These are phyloP conservation scores for Frankliniella fusca DNA, from an alignment of 2,888 invertebrate species.

Conservation along the genomic window DNA sequence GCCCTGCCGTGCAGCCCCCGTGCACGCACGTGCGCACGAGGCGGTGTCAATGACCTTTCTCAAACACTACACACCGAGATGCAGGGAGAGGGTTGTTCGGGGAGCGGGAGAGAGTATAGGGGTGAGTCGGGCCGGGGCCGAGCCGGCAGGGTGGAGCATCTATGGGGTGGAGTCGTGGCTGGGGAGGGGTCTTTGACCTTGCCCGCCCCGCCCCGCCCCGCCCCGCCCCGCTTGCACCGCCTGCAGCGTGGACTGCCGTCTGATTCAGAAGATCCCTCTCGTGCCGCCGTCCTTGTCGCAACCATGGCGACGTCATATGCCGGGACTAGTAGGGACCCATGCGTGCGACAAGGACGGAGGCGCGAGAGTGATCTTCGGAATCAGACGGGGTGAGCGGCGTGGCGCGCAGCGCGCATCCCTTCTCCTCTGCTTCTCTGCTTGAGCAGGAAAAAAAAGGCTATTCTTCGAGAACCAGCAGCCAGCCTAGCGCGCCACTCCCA, in stretches of 20 bases:
- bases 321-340: too few species aligned
- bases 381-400: background rate
- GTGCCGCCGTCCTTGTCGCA: too few species aligned
- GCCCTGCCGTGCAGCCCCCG: too few species aligned
- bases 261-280: too few species aligned
- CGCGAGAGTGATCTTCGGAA: too few species aligned
- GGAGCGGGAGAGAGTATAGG: background rate
- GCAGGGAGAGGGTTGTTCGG: background rate
- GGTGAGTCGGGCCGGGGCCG: background rate
- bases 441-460: too few species aligned
- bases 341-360: too few species aligned
- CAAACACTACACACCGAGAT: background rate
- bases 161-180: background rate
- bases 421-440: too few species aligned
- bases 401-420: background rate
- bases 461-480: too few species aligned
- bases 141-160: background rate
- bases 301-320: too few species aligned
- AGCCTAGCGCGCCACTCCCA: too few species aligned
- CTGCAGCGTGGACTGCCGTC: background rate
- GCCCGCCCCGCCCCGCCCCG: background rate
- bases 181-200: background rate
- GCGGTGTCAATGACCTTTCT: constrained; percentile 2
- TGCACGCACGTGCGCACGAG: background rate
- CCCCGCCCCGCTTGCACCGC: background rate